Base-by-base conservation (phyloP, 1,140 invertebrate species). In the Drosophila melanica region DNA sequence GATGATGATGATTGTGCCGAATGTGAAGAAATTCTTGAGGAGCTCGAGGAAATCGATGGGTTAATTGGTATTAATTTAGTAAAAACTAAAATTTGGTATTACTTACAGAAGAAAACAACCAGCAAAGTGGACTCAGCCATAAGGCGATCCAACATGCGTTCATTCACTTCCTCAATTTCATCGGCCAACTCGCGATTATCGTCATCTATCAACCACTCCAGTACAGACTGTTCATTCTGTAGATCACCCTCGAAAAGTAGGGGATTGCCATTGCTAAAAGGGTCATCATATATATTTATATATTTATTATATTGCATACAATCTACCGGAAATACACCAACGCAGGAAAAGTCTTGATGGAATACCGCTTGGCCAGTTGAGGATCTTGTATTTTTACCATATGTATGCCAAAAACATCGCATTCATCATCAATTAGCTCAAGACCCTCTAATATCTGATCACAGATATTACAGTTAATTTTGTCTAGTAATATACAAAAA, bases 331-430 rank as follows among this genome's bases (percentile, higher is more conserved):
- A 98, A 89, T 98, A 98, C 3, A 98, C 97, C 71, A 98, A 94
- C 20, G 97, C 97, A 4, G 97, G 98, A 91, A 98, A 98, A 30
- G 97, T 98, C 92, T 98, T 98, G 55, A 99, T 98, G 33, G 97
- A 98, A 93, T 98, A 98, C 69, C 97, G 94, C 85, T 98, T 98
- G 4, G 97, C 97, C 60, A 98, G 90, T 85, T 97, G 96, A 0
- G 96, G 95, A 93, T 98, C 98, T 92, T 97, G 96, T 84, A 98
- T 98, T 92, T 98, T 97, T 0, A 99, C 98, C 95, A 99, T 95
- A 81, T 98, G 97, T 79, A 98, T 98, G 39, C 97, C 97, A 92
- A 97, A 98, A 0, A 97, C 95, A 90, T 98, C 97, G 90, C 96
- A 97, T 90, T 98, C 97, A 86, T 98, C 97, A 90, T 98, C 97